Conservation (phyloP, 2,797 vertebrate species). For the Epinephelus coioides region DNA sequence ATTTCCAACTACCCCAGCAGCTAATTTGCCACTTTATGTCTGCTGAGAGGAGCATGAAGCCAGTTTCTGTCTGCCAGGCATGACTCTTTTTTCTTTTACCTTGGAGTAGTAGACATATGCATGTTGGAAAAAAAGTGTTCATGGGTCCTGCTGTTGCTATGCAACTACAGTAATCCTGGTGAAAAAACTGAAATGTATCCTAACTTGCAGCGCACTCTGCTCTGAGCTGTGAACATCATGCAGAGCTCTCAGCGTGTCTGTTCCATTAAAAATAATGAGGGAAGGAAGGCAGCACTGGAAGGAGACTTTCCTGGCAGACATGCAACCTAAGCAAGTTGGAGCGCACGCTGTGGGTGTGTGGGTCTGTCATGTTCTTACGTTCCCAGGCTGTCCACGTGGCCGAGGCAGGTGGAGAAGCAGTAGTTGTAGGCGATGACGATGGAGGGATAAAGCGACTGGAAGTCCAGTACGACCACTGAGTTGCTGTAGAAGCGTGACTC, state of each 20-base stretch:
- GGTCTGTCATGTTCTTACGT: conserved; percentile 88
- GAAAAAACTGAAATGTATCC: conserved; percentile 31
- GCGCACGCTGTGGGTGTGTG: conserved; percentile 4
- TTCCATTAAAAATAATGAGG: conserved; percentile 54
- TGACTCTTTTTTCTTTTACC: conserved; percentile 5
- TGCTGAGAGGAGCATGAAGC: conserved; percentile 23
- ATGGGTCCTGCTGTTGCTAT: conserved; percentile 65
- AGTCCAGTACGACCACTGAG: conserved; percentile 95
- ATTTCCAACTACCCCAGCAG: neutral
- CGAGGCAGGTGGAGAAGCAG: conserved; percentile 98
- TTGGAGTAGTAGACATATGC: conserved; percentile 31
- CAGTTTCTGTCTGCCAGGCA: conserved; percentile 1
- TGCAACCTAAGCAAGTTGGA: neutral
- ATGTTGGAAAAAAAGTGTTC: conserved; percentile 24
- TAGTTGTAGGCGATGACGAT: conserved; percentile 99
- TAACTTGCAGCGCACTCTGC: conserved; percentile 21
- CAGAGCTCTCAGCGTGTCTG: conserved; percentile 34
- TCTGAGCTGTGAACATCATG: conserved; percentile 53
- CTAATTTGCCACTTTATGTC: conserved; percentile 9
- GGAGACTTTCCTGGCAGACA: conserved; percentile 15
- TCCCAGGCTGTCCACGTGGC: conserved; percentile 93
- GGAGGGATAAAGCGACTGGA: conserved; percentile 97
- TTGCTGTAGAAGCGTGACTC: conserved; percentile 99
- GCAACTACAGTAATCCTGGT: conserved; percentile 60
- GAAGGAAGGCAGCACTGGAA: neutral